phyloP scores from a whole-genome alignment of 35 echinoderm and acorn worm genomes.

The Lytechinus variegatus region DNA sequence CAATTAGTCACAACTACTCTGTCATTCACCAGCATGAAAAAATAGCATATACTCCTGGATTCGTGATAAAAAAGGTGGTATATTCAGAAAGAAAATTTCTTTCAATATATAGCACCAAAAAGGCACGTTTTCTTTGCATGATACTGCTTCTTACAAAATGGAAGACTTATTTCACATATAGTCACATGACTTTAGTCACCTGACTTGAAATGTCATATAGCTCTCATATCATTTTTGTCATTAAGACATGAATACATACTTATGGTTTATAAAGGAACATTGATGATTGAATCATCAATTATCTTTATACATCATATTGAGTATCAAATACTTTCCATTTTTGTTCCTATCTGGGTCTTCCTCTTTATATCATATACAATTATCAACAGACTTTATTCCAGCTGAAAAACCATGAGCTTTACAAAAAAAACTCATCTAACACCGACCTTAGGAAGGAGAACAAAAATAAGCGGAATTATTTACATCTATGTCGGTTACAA shows the following conservation, averaged over 20 bases:
- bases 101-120: background rate
- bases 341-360: background rate
- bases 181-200: background rate
- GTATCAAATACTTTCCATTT: background rate
- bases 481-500: conserved; percentile 30
- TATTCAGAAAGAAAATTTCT: background rate
- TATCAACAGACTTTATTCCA: conserved; percentile 24
- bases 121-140: background rate
- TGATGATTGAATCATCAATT: background rate
- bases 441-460: conserved; percentile 15
- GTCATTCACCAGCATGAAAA: background rate
- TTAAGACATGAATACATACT: background rate
- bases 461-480: background rate
- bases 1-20: too few species aligned
- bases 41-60: background rate
- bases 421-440: conserved; percentile 17
- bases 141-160: background rate
- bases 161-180: background rate
- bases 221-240: background rate
- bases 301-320: background rate
- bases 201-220: background rate
- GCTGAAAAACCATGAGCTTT: conserved; percentile 18
- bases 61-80: background rate
- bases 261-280: background rate
- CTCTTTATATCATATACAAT: background rate